Evolutionary conservation across 1,140 invertebrate species (phyloP), one percentile per base, ranked within the genome.

Genomic region (Hesperophylax magnus): DNA sequence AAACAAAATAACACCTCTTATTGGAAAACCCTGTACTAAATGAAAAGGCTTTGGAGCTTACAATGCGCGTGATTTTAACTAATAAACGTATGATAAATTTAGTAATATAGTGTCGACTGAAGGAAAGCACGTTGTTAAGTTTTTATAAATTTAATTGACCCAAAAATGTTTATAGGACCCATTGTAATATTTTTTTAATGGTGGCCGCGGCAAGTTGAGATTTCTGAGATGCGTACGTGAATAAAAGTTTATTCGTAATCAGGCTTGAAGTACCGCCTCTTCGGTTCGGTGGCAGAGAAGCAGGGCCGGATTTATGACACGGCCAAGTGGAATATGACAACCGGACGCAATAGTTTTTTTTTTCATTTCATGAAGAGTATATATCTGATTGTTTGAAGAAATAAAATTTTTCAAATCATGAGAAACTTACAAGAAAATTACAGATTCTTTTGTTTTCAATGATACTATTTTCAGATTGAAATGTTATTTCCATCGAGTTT

Each of bases 71-170:
- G 27, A 27, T 34, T 34, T 2, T 3, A 34, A 6, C 4, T 67
- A 27, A 67, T 27, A 67, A 58, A 47, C 18, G 22, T 67, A 63
- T 63, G 60, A 63, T 63, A 27, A 27, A n/a, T 27, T 27, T 27
- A 14, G 39, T 27, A 67, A 22, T 71, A 53, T 20, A 20, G 39
- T 53, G 39, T 24, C 39, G 39, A 65, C 34, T 8, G 63, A 31
- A 14, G 67, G n/a, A 8, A 52, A 71, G 53, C 67, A 18, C 47
- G 67, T 71, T 71, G 47, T 71, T 71, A 71, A 22, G 67, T 15
- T 71, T 71, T 39, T 53, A 71, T 71, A 71, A 22, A 52, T 71
- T 69, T 69, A 52, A 39, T 71, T 71, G 67, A 71, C 67, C 20
- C 18, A n/a, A 52, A 71, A 71, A 71, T 71, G 2, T 71, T 71